phyloP scores from a whole-genome alignment of 2,113 vertebrate species.

The Girardinichthys multiradiatus region DNA sequence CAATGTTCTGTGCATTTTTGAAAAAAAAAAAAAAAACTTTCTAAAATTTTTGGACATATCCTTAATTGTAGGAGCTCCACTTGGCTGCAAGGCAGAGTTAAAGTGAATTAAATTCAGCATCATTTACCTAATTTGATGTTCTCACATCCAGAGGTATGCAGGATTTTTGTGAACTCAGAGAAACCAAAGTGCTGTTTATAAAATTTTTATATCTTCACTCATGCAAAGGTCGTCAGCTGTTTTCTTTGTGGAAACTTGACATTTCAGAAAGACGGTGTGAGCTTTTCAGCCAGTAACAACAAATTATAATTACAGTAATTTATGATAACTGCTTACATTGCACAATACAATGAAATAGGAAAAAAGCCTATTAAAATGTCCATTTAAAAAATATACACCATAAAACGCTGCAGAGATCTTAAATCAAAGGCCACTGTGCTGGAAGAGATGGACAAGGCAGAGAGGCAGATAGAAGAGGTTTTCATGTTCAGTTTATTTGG shows the following conservation, averaged over 20 bases:
- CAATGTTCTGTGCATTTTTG: not conserved
- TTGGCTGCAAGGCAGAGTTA: not conserved
- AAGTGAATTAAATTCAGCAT: not conserved
- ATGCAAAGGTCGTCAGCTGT: conserved; percentile 18
- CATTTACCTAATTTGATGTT: conserved; percentile 9
- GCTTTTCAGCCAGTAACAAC: conserved; percentile 53
- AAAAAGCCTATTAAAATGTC: conserved; percentile 71
- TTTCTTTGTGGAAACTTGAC: conserved; percentile 50
- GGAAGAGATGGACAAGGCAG: conserved; percentile 33
- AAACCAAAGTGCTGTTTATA: not conserved
- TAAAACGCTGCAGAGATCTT: conserved; percentile 61
- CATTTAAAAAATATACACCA: conserved; percentile 63
- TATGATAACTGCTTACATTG: conserved; percentile 69
- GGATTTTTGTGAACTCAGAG: not conserved
- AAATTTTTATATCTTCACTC: conserved; percentile 13
- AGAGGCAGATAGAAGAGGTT: conserved; percentile 19
- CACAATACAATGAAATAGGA: conserved; percentile 62
- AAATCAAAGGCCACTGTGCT: conserved; percentile 58
- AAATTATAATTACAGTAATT: conserved; percentile 71
- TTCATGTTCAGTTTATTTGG: not conserved
- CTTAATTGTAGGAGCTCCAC: not conserved
- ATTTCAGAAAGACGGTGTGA: conserved; percentile 47
- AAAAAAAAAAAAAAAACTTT: not conserved
- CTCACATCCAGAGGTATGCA: not conserved
- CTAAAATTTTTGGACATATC: not conserved